Evolutionary conservation across 1,140 invertebrate species (phyloP).

Genomic region (Goniozus legneri): DNA sequence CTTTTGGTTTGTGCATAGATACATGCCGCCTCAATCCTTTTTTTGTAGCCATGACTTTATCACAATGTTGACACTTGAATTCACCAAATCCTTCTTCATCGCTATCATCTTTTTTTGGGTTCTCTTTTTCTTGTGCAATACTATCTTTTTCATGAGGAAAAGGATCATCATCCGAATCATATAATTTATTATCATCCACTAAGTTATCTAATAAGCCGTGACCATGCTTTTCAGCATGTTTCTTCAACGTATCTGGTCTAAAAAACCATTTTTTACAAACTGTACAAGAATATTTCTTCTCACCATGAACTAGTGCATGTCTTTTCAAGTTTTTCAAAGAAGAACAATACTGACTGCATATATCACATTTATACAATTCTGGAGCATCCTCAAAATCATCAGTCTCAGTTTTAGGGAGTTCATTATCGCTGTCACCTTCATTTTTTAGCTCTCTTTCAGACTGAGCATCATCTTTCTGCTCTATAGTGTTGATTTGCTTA

Average conservation of each 20-base stretch:
- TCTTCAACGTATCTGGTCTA: slow-evolving; percentile 49
- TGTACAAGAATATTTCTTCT: slow-evolving; percentile 51
- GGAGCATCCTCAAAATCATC: slow-evolving; percentile 42
- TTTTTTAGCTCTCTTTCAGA: slow-evolving; percentile 27
- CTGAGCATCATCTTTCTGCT: slow-evolving; percentile 14
- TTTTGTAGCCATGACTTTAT: slow-evolving; percentile 48
- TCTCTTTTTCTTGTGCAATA: slow-evolving; percentile 28
- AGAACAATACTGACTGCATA: slow-evolving; percentile 47
- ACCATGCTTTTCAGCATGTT: slow-evolving; percentile 44
- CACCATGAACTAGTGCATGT: slow-evolving; percentile 46
- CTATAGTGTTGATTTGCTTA: slow-evolving; percentile 27
- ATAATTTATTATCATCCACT: slow-evolving; percentile 40
- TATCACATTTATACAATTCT: slow-evolving; percentile 46
- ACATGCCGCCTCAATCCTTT: slow-evolving; percentile 49
- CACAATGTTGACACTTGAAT: slow-evolving; percentile 47
- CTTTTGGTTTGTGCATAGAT: slow-evolving; percentile 50
- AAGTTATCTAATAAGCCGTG: slow-evolving; percentile 45
- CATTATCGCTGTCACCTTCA: slow-evolving; percentile 34
- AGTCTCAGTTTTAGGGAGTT: slow-evolving; percentile 11
- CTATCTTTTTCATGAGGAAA: slow-evolving; percentile 19
- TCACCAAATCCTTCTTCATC: slow-evolving; percentile 40
- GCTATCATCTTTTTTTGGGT: slow-evolving; percentile 36
- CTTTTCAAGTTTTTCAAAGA: slow-evolving; percentile 47
- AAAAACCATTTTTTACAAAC: slow-evolving; percentile 53
- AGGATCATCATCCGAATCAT: slow-evolving; percentile 35